Evolutionary conservation across 2,888 invertebrate genomes (phyloP).

Genomic region (Lepidonotus clava): DNA sequence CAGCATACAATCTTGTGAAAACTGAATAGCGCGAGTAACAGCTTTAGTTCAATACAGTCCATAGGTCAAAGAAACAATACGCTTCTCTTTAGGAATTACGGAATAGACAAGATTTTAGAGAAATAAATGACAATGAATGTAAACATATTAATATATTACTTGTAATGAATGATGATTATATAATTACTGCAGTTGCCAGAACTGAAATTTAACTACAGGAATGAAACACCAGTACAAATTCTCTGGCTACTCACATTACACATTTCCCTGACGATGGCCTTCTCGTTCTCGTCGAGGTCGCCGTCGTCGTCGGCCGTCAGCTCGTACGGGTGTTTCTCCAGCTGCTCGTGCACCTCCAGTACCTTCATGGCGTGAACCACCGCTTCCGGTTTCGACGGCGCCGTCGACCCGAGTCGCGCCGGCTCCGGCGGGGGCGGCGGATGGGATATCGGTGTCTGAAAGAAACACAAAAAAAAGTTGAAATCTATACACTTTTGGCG

Average conservation of each 20-base stretch:
- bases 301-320: constrained; percentile 50
- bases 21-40: background rate
- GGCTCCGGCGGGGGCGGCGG: background rate
- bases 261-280: constrained; percentile 57
- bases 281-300: constrained; percentile 60
- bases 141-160: too few species aligned
- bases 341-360: constrained; percentile 62
- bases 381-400: constrained; percentile 86
- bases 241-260: constrained; percentile 51
- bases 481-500: too few species aligned
- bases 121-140: too few species aligned
- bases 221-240: background rate
- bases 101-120: too few species aligned
- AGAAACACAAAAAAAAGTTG: too few species aligned
- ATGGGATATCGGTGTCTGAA: constrained; percentile 86
- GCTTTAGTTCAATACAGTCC: background rate
- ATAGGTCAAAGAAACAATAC: background rate
- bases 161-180: too few species aligned
- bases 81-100: too few species aligned
- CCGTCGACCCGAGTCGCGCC: background rate
- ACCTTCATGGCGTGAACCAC: constrained; percentile 93
- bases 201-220: too few species aligned
- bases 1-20: background rate
- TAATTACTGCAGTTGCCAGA: too few species aligned
- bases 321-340: constrained; percentile 55